Evolutionary conservation across 2,888 invertebrate genomes (phyloP), one percentile per base, ranked within the genome.

Genomic region (Macaria notata): DNA sequence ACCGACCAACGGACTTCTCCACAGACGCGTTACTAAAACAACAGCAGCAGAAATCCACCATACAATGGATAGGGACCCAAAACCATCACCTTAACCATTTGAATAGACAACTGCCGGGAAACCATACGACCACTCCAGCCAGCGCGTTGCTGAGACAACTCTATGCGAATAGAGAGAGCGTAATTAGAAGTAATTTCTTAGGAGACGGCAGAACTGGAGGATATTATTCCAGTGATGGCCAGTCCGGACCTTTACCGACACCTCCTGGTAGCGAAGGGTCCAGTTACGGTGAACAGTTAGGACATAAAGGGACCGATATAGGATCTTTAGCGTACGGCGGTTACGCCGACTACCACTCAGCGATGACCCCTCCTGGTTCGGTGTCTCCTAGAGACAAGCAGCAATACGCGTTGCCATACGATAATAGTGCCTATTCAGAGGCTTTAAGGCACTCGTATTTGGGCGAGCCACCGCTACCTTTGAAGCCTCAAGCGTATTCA

Each of bases 311-410:
- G 43, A 89, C 90, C 9, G 91, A 91, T 62, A 86, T 95, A 93
- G 78, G 96, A 93, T 84, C 96, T 84, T 76, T 90, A 69, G 86
- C 90, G 46, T 91, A 91, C 59, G 88, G 89, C 33, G 93, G 94
- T 43, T 93, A 93, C 66, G 95, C 95, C 64, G 97, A 97, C 75
- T 97, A 97, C 75, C 98, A 98, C 82, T 96, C 97, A 43, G 97
- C 97, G 48, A 98, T 98, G 97, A 98, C 98, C 4, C 98, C 98
- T 52, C 98, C 98, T 51, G 97, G 98, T n/a, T 98, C 98, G 3
- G 98, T 98, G 1, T 98, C 98, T 4, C 98, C 98, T 0, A 93
- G 98, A 61, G 98, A 98, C 76, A 97, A 93, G 79, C 96, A 94
- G 71, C 95, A 94, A 70, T 91, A 91, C 55, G 84, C 90, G 4